Base-by-base conservation (phyloP, 1,140 invertebrate species). In the Andrena cerasifolii region DNA sequence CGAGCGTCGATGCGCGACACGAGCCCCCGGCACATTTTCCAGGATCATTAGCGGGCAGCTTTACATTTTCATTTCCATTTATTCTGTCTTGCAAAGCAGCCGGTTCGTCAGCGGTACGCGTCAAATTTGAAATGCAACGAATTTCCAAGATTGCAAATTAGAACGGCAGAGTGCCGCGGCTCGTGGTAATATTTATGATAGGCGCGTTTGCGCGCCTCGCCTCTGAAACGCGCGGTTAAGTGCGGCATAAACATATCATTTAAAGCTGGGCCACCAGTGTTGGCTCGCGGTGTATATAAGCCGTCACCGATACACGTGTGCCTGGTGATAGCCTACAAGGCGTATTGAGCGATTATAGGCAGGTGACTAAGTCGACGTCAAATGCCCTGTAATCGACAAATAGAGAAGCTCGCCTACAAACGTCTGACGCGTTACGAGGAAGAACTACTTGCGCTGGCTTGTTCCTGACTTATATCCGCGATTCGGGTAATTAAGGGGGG, bases 61-160 rank as follows among this genome's bases (percentile, higher is more conserved):
- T 68, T 76, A 68, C 53, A 59, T 31, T 68, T 76, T 76, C 73
- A 76, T 76, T 76, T 76, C 65, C 73, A 76, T 76, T 68, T 58
- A 68, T 68, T 76, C 65, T 68, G 73, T 53, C 73, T 76, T 76
- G 73, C 73, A 76, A 76, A 76, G 63, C 73, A 76, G 72, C 61
- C 43, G 26, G 72, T 65, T 65, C 72, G 49, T 74, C 72, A 74
- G 73, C 7, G 71, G 61, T 31, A 18, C 33, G 49, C 71, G 65
- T 56, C 53, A 76, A 76, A 76, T 76, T 68, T 76, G 63, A 76
- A 68, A 76, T 76, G 73, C 65, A 76, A 76, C 73, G 73, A 76
- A 76, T 76, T 76, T 76, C 53, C 73, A 76, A 76, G 73, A 76
- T 58, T 76, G 73, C 43, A 68, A 68, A 76, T 76, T 76, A 68